Base-by-base conservation (phyloP, 1,140 invertebrate species). In the Cydia splendana region DNA sequence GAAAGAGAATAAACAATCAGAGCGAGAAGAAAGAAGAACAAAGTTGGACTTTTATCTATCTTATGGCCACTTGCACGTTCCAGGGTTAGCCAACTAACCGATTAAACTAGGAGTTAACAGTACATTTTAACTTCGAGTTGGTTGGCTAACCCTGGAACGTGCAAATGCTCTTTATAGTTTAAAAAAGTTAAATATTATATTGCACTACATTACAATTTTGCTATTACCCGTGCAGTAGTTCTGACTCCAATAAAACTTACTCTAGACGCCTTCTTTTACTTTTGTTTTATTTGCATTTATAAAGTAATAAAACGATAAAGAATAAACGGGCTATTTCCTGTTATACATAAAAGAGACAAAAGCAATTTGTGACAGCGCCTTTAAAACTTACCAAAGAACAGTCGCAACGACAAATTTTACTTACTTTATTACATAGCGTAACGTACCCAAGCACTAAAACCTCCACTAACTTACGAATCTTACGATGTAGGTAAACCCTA, bases 201-300 rank as follows among this genome's bases (percentile, higher is more conserved):
- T 12, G 57, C 18, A 24, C 57, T 24, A 62, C 7, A 62, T 62
- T 62, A 12, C 57, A 62, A 62, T 62, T 62, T n/a, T 62, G 57
- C 5, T 62, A 62, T 62, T 67, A 38, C 28, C 24, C 15, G 13
- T 38, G 28, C 9, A 38, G 65, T 38, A 38, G 15, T 67, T 34
- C 65, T 67, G 65, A 67, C 65, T 67, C 15, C 65, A 38, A 67
- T 67, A 67, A 67, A 67, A 13, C 30, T 38, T n/a, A 30, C 65
- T 30, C 5, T 67, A 18, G 65, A 34, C 30, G 65, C 28, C 30
- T 67, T 30, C 65, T n/a, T 67, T 30, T 67, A 34, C 24, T 67
- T 2, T 65, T 67, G 28, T 24, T 67, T 67, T 67, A 62, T 67
- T 38, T 67, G 13, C 28, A 67, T 38, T 67, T 67, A 6, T 34